phyloP scores from a whole-genome alignment of 2,888 invertebrate genomes.

The Tenthredo notha region DNA sequence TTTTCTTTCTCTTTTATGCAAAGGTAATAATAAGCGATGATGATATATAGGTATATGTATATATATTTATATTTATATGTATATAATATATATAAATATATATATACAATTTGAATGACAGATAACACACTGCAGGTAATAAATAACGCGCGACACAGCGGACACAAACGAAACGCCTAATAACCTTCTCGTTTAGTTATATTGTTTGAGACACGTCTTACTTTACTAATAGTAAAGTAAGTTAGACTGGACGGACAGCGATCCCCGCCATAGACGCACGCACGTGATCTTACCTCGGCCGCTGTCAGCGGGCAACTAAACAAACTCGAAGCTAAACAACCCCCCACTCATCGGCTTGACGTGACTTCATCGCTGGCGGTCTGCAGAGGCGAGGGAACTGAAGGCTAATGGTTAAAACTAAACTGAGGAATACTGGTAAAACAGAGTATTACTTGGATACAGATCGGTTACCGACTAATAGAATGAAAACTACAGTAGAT shows the following conservation, averaged over 20 bases:
- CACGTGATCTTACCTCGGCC: conserved; percentile 70
- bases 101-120: not conserved
- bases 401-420: not conserved
- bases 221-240: not conserved
- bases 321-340: conserved; percentile 73
- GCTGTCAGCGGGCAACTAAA: conserved; percentile 78
- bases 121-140: conserved; percentile 15
- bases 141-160: conserved; percentile 48
- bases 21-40: not conserved
- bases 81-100: not conserved
- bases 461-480: not conserved
- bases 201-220: conserved; percentile 71
- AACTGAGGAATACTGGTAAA: not conserved
- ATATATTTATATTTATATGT: not conserved
- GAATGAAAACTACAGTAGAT: not conserved
- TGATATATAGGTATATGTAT: not conserved
- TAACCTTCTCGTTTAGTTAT: not conserved
- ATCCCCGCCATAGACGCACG: conserved; percentile 60
- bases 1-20: not conserved
- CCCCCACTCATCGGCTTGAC: conserved; percentile 66
- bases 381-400: conserved; percentile 65
- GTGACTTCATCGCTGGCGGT: conserved; percentile 55
- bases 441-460: not conserved
- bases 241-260: conserved; percentile 33
- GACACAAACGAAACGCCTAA: conserved; percentile 55